Percentiles rank a stretch among this genome's conserved stretches.
phyloP scores from a whole-genome alignment of 53 echinoderm and acorn worm genomes.

The Zoroaster sp. region DNA sequence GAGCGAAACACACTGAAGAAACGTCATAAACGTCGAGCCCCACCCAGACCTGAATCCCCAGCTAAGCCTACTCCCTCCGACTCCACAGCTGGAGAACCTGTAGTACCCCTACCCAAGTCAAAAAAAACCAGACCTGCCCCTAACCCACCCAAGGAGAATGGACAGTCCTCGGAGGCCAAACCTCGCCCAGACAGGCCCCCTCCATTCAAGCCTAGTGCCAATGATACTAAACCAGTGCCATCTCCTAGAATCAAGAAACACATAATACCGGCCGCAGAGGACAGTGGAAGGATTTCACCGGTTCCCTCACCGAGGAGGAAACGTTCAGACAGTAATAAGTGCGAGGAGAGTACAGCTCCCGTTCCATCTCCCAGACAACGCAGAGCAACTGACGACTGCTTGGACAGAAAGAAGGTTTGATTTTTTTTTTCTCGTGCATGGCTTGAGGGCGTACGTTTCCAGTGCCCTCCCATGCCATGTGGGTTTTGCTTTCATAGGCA shows the following conservation, averaged over 20 bases:
- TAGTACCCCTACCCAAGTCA: conserved; percentile 58
- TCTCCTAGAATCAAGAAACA: conserved; percentile 69
- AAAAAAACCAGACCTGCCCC: conserved; percentile 64
- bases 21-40: conserved; percentile 48
- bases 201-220: conserved; percentile 27
- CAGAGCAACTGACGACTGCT: conserved; percentile 1
- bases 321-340: not conserved
- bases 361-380: conserved; percentile 35
- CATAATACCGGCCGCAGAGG: not conserved
- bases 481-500: too few relatives aligned
- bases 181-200: conserved; percentile 26
- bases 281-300: conserved; percentile 23
- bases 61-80: not conserved
- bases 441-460: too few relatives aligned
- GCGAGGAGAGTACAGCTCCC: not conserved
- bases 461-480: too few relatives aligned
- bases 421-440: not conserved
- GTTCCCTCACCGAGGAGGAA: conserved; percentile 34
- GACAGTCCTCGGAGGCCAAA: conserved; percentile 1
- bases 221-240: conserved; percentile 47
- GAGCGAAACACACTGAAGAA: conserved; percentile 85
- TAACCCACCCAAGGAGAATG: conserved; percentile 30
- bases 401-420: conserved; percentile 20
- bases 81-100: not conserved
- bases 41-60: conserved; percentile 32